Base-by-base conservation (phyloP, 1,140 invertebrate genomes). In the Microplitis mediator region DNA sequence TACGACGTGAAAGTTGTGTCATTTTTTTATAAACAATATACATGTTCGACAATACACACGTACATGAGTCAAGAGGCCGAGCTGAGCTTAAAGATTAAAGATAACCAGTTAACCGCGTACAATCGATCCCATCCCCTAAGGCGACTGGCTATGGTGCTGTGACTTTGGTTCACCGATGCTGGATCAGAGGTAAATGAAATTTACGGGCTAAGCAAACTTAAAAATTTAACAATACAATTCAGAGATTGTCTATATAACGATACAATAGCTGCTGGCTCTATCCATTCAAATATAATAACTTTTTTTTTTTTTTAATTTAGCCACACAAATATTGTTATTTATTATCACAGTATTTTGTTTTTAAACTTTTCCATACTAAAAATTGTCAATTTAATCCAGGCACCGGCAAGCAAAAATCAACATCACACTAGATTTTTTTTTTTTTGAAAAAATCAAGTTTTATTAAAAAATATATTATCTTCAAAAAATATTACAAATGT, bases 1-100 rank as follows among this genome's bases (percentile, higher is more conserved):
- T 82, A 80, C 75, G 72, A 76, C 76, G 79, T 79, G 77, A 80
- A 80, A 79, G 79, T 78, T 76, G 61, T 68, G 58, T 74, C 65
- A 74, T 77, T 78, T 79, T 81, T 76, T 62, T 62, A 62, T 62
- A 62, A 62, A 62, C 23, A 58, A 58, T 69, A 75, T 77, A 70
- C 67, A 72, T 62, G 60, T 62, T 62, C 35, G 32, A 36, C 32
- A 35, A 62, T 62, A 14, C 32, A 36, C 60, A 35, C 35, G 60
- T 62, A 68, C 78, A 78, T 79, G 81, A 82, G 82, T 76, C 32
- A 81, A 83, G 73, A 69, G n/a, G 56, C 58, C 58, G 54, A 62
- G 74, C 68, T 75, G 54, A 62, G 74, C 68, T 75, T 73, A 66
- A 63, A 62, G 69, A 74, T 62, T 31, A 9, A 36, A 62, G 60